phyloP scores from a whole-genome alignment of 2,888 invertebrate genomes.

The Orchestes rusci region DNA sequence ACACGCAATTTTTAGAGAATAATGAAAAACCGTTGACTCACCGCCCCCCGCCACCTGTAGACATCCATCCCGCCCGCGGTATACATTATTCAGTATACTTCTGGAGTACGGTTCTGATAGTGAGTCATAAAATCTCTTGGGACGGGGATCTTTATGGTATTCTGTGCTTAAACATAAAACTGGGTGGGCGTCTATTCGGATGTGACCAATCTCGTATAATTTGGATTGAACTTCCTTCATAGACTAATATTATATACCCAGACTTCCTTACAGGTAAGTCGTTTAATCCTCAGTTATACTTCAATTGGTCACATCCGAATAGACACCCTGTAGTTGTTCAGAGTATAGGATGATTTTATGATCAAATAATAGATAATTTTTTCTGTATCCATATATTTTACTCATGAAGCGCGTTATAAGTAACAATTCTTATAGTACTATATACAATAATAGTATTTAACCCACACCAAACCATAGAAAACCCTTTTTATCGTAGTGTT shows the following conservation, averaged over 20 bases:
- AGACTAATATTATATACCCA: too few relatives aligned
- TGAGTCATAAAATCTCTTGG: not conserved
- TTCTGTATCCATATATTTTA: not conserved
- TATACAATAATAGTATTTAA: not conserved
- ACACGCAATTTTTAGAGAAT: constrained; percentile 3
- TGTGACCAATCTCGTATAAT: constrained; percentile 5
- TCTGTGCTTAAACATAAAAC: too few relatives aligned
- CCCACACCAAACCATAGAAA: too few relatives aligned
- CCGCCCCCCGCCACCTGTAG: not conserved
- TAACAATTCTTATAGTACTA: not conserved
- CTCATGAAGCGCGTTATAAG: not conserved
- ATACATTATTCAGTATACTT: not conserved
- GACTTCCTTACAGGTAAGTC: constrained; percentile 11
- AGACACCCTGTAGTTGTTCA: constrained; percentile 10
- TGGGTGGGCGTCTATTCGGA: constrained; percentile 1
- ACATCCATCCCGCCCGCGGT: not conserved
- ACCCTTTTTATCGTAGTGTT: too few relatives aligned
- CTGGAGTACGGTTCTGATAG: too few relatives aligned
- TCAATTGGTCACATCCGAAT: constrained; percentile 12
- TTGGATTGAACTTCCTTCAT: constrained; percentile 9
- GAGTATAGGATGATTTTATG: not conserved
- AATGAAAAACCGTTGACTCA: not conserved
- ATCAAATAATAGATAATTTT: not conserved
- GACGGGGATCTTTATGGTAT: too few relatives aligned
- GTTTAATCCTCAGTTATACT: constrained; percentile 10